These are phyloP conservation scores for Chlorodrepanis virens DNA, from an alignment of 2,113 vertebrate species.

Conservation along the genomic window DNA sequence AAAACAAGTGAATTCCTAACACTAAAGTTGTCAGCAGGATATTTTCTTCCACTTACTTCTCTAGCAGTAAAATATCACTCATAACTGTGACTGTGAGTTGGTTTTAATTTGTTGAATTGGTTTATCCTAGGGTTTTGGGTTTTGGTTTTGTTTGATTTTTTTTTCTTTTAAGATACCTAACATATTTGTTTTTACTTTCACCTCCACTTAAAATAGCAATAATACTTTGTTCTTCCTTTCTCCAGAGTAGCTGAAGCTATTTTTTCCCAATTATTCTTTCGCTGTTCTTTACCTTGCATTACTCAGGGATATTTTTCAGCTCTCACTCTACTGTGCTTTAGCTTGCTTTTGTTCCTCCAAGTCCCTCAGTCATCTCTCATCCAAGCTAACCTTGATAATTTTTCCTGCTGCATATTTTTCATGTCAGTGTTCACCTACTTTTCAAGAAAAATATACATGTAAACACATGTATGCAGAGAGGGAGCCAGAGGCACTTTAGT, in stretches of 20 bases:
- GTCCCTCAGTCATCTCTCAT: background rate
- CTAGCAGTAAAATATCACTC: background rate
- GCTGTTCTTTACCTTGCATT: background rate
- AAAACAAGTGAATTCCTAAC: constrained; percentile 7
- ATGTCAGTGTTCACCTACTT: background rate
- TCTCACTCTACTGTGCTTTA: background rate
- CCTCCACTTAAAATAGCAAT: background rate
- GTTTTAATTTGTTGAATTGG: background rate
- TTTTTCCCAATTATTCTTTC: background rate
- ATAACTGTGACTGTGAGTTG: background rate
- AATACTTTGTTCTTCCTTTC: background rate
- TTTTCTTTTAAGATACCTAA: background rate
- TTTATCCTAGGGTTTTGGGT: background rate
- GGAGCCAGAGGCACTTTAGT: background rate
- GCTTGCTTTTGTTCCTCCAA: background rate
- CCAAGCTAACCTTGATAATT: background rate
- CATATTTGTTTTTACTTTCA: background rate
- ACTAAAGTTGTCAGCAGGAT: background rate
- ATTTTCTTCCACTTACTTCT: background rate
- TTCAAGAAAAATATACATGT: background rate
- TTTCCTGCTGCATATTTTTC: background rate
- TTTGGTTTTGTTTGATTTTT: too few species aligned
- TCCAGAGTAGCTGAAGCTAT: background rate
- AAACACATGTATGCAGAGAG: background rate
- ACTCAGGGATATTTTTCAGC: background rate